phyloP scores from a whole-genome alignment of 92 coral and sea anemone genomes.

The Zoanthus sociatus region DNA sequence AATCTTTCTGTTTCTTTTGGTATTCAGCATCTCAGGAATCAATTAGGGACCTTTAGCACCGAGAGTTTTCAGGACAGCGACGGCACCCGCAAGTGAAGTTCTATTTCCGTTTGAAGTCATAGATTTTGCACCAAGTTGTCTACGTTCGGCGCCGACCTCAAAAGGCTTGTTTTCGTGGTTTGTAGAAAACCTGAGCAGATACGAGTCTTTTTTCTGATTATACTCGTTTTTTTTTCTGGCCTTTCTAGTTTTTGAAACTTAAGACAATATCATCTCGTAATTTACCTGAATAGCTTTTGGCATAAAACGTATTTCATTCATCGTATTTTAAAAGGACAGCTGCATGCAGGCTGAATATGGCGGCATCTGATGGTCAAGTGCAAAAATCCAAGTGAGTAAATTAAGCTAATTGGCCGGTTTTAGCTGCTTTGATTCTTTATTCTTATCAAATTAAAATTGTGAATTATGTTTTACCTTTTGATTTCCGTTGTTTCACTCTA shows the following conservation, averaged over 20 bases:
- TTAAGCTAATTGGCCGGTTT: neutral
- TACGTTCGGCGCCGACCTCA: slow-evolving; percentile 44
- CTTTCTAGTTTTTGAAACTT: slow-evolving; percentile 12
- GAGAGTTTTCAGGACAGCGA: slow-evolving; percentile 15
- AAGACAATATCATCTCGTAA: slow-evolving; percentile 33
- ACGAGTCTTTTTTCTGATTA: slow-evolving; percentile 16
- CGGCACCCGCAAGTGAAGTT: neutral
- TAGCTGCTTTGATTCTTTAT: slow-evolving; percentile 40
- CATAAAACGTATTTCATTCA: slow-evolving; percentile 42
- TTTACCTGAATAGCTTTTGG: slow-evolving; percentile 31
- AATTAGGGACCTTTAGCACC: slow-evolving; percentile 10
- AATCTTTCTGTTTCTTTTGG: too few relatives aligned
- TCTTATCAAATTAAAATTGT: slow-evolving; percentile 12
- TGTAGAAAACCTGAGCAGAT: slow-evolving; percentile 23
- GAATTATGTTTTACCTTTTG: neutral
- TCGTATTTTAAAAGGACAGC: slow-evolving; percentile 47
- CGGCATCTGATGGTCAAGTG: slow-evolving; percentile 19
- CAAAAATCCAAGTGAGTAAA: slow-evolving; percentile 13
- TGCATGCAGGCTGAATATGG: slow-evolving; percentile 7
- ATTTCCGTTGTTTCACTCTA: slow-evolving; percentile 29
- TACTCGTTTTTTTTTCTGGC: slow-evolving; percentile 11
- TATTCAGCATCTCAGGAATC: too few relatives aligned
- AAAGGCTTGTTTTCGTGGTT: slow-evolving; percentile 18
- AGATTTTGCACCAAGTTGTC: too few relatives aligned
- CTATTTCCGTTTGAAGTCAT: slow-evolving; percentile 17